Evolutionary conservation across 2,888 invertebrate species (phyloP).

Genomic region (Euproctis similis): DNA sequence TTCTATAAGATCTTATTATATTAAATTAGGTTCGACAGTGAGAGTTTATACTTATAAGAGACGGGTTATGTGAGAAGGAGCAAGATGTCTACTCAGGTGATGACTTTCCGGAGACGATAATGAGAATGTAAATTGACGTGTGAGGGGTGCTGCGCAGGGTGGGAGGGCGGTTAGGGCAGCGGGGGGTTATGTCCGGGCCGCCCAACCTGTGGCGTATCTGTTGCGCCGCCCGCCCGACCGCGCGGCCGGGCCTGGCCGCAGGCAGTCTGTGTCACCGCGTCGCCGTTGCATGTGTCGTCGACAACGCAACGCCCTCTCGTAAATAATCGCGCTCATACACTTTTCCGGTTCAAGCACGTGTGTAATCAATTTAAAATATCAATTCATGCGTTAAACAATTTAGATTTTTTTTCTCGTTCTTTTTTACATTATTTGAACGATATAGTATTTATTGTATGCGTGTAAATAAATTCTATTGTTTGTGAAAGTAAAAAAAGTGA

Average conservation of each 20-base stretch:
- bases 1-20: slow-evolving; percentile 26
- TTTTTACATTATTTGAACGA: background rate
- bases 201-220: slow-evolving; percentile 74
- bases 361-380: slow-evolving; percentile 15
- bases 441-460: background rate
- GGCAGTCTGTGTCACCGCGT: slow-evolving; percentile 31
- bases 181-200: slow-evolving; percentile 57
- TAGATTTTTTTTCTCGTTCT: background rate
- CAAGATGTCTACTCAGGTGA: slow-evolving; percentile 29
- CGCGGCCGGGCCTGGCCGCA: slow-evolving; percentile 33
- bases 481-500: slow-evolving; percentile 8
- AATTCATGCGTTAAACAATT: slow-evolving; percentile 20
- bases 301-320: slow-evolving; percentile 15
- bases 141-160: slow-evolving; percentile 31
- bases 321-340: slow-evolving; percentile 26
- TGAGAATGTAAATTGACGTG: slow-evolving; percentile 65
- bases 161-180: too few species aligned
- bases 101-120: slow-evolving; percentile 53
- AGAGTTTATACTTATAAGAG: slow-evolving; percentile 16
- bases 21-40: slow-evolving; percentile 10
- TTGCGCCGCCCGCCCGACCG: slow-evolving; percentile 57
- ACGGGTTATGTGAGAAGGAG: slow-evolving; percentile 14
- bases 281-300: slow-evolving; percentile 21
- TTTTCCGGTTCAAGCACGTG: slow-evolving; percentile 55
- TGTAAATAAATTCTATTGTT: slow-evolving; percentile 3